Evolutionary conservation across 2,113 vertebrate genomes (phyloP).

Genomic region (Sialia sialis): DNA sequence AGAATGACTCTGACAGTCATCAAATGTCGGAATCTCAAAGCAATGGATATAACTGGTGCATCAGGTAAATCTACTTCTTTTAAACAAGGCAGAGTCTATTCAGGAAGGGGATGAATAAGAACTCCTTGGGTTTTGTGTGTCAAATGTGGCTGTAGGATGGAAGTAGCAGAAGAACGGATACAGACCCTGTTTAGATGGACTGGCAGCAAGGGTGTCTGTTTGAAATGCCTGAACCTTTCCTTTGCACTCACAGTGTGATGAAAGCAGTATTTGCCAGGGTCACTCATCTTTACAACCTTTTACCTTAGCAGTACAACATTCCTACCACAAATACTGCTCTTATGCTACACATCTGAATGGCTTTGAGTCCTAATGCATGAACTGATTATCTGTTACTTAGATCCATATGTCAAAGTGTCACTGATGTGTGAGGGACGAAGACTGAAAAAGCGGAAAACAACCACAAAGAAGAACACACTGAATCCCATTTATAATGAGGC

Average conservation of each 20-base stretch:
- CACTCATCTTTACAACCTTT: neutral
- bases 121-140: neutral
- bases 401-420: conserved; percentile 97
- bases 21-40: conserved; percentile 98
- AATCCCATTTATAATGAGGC: conserved; percentile 96
- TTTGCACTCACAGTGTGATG: neutral
- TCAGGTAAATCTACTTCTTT: conserved; percentile 78
- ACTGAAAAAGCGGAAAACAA: conserved; percentile 95
- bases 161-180: neutral
- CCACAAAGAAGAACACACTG: conserved; percentile 93
- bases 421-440: conserved; percentile 93
- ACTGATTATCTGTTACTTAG: conserved; percentile 59
- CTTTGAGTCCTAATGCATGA: neutral
- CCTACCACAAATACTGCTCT: neutral
- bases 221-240: neutral
- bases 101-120: neutral
- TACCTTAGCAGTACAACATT: neutral
- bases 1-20: conserved; percentile 98
- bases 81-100: neutral
- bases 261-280: neutral
- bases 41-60: conserved; percentile 97
- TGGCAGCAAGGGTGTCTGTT: neutral
- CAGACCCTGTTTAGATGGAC: neutral
- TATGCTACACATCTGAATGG: neutral
- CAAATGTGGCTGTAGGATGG: neutral